A percentile compares a stretch with the other conserved stretches of the same genome.
These are phyloP conservation scores for Drosophila micromelanica DNA, from an alignment of 1,140 invertebrate species.

Conservation along the genomic window DNA sequence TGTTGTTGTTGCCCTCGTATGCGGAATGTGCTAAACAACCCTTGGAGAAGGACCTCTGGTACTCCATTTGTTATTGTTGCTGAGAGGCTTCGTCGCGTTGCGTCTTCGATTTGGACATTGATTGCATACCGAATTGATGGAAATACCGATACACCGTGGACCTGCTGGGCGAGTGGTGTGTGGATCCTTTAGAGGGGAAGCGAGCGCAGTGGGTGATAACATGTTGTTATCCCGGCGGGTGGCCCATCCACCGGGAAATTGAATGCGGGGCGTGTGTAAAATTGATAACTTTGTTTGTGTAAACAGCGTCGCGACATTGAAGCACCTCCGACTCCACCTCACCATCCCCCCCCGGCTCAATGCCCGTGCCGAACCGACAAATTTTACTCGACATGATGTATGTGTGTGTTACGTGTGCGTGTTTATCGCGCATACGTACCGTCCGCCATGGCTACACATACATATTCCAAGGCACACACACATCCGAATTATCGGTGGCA, in stretches of 20 bases:
- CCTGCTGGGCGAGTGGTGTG: not conserved
- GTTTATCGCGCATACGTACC: constrained; percentile 77
- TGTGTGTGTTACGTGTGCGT: constrained; percentile 75
- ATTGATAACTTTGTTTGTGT: constrained; percentile 83
- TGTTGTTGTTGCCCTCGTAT: not conserved
- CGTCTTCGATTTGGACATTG: constrained; percentile 78
- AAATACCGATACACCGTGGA: constrained; percentile 49
- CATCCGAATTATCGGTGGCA: constrained; percentile 77
- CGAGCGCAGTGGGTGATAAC: constrained; percentile 17
- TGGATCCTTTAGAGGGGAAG: not conserved
- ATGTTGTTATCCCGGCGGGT: constrained; percentile 48
- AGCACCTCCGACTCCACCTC: constrained; percentile 9
- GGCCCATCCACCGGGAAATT: constrained; percentile 40
- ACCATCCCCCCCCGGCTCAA: constrained; percentile 1
- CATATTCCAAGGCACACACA: not conserved
- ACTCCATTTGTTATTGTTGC: constrained; percentile 46
- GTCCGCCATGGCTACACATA: constrained; percentile 28
- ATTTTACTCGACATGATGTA: constrained; percentile 71
- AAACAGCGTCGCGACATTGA: constrained; percentile 78
- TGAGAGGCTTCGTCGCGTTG: constrained; percentile 57
- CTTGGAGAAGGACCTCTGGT: constrained; percentile 24
- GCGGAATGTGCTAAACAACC: constrained; percentile 30
- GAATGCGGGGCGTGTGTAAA: constrained; percentile 67
- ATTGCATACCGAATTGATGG: constrained; percentile 80
- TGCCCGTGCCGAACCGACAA: constrained; percentile 43